phyloP scores from a whole-genome alignment of 2,797 vertebrate genomes.

The Sus cebifrons region DNA sequence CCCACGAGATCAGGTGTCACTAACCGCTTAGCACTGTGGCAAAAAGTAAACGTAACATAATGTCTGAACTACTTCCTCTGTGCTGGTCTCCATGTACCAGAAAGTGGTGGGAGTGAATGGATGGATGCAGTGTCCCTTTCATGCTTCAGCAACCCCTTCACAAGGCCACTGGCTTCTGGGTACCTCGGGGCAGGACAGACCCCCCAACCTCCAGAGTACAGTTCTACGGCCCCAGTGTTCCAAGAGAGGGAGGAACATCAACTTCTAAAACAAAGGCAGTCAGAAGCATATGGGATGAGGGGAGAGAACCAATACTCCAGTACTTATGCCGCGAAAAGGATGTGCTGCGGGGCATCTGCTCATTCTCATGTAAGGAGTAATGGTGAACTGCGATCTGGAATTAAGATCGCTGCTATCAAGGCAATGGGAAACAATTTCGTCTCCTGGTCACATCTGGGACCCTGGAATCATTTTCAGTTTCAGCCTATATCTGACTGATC shows the following conservation, averaged over 20 bases:
- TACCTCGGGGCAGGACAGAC: neutral
- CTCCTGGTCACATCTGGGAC: conserved; percentile 8
- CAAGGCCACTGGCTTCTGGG: conserved; percentile 30
- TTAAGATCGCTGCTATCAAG: neutral
- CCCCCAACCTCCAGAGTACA: neutral
- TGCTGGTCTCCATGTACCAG: neutral
- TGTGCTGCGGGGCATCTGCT: neutral
- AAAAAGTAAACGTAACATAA: conserved; percentile 10
- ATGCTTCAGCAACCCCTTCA: conserved; percentile 27
- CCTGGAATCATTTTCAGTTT: conserved; percentile 27
- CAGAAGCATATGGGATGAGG: neutral
- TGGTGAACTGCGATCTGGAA: neutral
- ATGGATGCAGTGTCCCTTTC: neutral
- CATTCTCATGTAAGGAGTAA: neutral
- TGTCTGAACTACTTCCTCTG: conserved; percentile 25
- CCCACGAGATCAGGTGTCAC: neutral
- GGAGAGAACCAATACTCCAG: neutral
- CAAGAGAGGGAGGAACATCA: neutral
- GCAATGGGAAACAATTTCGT: conserved; percentile 17
- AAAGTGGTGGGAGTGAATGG: neutral
- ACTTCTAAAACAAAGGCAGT: neutral
- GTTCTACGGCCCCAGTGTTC: neutral
- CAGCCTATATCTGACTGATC: conserved; percentile 7
- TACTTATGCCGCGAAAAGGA: neutral
- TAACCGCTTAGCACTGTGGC: neutral